Evolutionary conservation across 2,888 invertebrate genomes (phyloP).

Genomic region (Alsophila aescularia): DNA sequence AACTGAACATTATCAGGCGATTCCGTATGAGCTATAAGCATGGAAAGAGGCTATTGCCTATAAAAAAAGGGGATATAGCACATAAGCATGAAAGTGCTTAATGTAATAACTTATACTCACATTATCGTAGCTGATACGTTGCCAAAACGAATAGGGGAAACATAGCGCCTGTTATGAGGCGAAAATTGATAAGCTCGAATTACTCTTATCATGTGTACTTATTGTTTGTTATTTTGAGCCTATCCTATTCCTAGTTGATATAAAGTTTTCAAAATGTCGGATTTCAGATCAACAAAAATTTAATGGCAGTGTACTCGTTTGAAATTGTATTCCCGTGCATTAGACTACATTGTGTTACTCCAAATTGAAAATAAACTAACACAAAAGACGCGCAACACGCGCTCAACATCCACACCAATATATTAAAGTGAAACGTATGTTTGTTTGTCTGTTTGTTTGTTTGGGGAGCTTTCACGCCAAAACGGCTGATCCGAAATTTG

Average conservation of each 20-base stretch:
- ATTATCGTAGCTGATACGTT: constrained; percentile 17
- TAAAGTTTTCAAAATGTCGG: not conserved
- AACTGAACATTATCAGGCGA: constrained; percentile 28
- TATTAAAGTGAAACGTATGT: no score
- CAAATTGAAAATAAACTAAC: no score
- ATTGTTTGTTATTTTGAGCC: constrained; percentile 2
- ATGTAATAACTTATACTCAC: constrained; percentile 18
- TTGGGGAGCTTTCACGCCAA: no score
- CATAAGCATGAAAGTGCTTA: constrained; percentile 21
- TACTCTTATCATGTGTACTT: constrained; percentile 5
- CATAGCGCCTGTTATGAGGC: constrained; percentile 18
- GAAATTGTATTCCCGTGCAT: no score
- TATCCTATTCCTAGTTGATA: not conserved
- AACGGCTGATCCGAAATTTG: no score
- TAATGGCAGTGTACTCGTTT: no score
- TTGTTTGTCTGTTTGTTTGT: no score
- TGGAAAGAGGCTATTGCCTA: constrained; percentile 18
- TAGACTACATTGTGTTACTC: no score
- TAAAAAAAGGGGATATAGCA: constrained; percentile 17
- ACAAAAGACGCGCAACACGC: no score
- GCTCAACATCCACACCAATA: no score
- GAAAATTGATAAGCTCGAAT: constrained; percentile 23
- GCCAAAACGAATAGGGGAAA: constrained; percentile 23
- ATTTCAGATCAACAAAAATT: no score
- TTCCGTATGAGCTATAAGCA: constrained; percentile 29